phyloP scores from a whole-genome alignment of 2,888 invertebrate genomes.

The Ischnura elegans region DNA sequence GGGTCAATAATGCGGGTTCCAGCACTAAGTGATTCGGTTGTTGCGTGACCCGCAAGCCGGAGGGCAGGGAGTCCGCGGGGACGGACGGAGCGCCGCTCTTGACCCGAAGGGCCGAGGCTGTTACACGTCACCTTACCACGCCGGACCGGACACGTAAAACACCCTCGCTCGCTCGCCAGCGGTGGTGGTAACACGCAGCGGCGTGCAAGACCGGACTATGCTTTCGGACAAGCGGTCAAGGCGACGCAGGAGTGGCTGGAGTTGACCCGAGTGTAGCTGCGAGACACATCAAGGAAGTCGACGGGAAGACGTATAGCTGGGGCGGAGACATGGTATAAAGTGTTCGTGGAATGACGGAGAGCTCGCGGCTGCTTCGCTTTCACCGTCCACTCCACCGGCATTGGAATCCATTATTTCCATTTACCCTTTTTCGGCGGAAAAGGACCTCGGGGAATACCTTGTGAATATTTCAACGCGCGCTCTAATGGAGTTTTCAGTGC shows the following conservation, averaged over 20 bases:
- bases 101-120: slow-evolving; percentile 16
- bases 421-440: background rate
- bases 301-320: background rate
- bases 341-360: too few species aligned
- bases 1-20: slow-evolving; percentile 58
- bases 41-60: slow-evolving; percentile 49
- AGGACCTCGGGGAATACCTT: background rate
- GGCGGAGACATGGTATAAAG: too few species aligned
- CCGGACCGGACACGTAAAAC: background rate
- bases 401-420: background rate
- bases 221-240: background rate
- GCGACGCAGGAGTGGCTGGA: background rate
- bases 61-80: background rate
- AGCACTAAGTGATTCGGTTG: slow-evolving; percentile 64
- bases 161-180: too few species aligned
- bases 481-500: slow-evolving; percentile 31
- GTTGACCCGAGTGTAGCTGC: background rate
- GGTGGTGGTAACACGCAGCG: background rate
- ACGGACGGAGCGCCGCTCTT: background rate
- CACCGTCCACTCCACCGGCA: background rate
- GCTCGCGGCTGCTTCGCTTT: background rate
- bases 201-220: background rate
- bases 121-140: background rate
- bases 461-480: slow-evolving; percentile 34
- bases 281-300: background rate